A percentile compares a stretch with the other conserved stretches of the same genome.
These are phyloP conservation scores for Strigamia transsilvanica DNA, from an alignment of 2,888 invertebrate species.

Conservation along the genomic window DNA sequence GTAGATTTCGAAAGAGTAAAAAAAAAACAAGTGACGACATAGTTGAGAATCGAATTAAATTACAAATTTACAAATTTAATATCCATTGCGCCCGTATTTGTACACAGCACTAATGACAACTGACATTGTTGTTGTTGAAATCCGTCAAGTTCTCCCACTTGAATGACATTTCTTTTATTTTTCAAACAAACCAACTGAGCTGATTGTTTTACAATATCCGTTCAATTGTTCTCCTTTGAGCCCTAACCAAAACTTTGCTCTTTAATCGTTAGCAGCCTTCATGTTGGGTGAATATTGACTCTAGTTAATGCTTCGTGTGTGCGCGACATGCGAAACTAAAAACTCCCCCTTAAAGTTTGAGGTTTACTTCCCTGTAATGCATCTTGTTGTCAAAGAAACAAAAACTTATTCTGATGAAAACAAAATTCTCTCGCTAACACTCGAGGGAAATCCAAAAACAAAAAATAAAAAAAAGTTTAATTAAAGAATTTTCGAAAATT, in stretches of 20 bases:
- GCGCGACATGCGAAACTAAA: not conserved
- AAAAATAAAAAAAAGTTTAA: not conserved
- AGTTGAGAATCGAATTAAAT: too few relatives aligned
- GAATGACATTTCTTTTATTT: not conserved
- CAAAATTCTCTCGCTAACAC: not conserved
- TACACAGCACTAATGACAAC: not conserved
- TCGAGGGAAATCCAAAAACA: not conserved
- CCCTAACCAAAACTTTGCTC: not conserved
- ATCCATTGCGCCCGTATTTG: too few relatives aligned
- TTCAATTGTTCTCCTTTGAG: not conserved
- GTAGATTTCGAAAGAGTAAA: not conserved
- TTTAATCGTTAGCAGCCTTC: constrained; percentile 8
- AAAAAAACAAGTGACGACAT: not conserved
- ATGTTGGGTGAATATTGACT: not conserved
- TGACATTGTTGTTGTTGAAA: not conserved
- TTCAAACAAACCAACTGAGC: not conserved
- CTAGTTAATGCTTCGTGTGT: not conserved
- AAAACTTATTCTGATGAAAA: not conserved
- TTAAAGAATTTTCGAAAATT: too few relatives aligned
- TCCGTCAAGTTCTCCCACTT: not conserved
- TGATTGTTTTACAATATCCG: not conserved
- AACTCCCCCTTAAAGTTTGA: not conserved
- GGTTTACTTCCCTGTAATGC: not conserved
- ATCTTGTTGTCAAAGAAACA: not conserved
- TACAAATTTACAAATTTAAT: too few relatives aligned